phyloP scores from a whole-genome alignment of 2,797 vertebrate species.

The Lophotriccus pileatus region DNA sequence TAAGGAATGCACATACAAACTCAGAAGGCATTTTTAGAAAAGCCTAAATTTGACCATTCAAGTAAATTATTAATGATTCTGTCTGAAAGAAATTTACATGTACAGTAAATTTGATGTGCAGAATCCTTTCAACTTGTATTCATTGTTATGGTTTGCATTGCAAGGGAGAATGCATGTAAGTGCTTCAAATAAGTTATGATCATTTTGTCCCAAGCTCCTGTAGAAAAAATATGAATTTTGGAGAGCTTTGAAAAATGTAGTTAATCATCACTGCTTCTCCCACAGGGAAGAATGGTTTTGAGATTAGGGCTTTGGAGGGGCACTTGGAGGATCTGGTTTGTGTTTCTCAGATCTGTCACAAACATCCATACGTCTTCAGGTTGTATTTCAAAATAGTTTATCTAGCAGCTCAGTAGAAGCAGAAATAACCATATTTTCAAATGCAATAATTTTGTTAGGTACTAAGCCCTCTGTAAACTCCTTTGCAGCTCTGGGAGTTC shows the following conservation, averaged over 20 bases:
- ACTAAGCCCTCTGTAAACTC: not conserved
- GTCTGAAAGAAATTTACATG: not conserved
- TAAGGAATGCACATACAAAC: not conserved
- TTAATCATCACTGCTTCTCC: constrained; percentile 18
- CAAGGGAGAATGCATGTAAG: not conserved
- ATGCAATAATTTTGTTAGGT: not conserved
- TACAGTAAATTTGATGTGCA: not conserved
- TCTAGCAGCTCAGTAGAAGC: not conserved
- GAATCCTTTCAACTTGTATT: not conserved
- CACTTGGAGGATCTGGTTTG: constrained; percentile 10
- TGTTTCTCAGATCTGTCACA: not conserved
- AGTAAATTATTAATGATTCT: not conserved
- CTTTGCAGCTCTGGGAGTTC: not conserved
- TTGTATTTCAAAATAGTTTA: constrained; percentile 13
- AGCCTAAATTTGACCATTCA: not conserved
- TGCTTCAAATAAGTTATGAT: not conserved
- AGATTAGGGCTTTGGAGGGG: not conserved
- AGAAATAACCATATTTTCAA: constrained; percentile 28
- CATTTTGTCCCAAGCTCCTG: not conserved
- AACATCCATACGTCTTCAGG: not conserved
- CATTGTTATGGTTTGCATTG: not conserved
- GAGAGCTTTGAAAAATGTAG: not conserved
- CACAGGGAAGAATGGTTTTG: constrained; percentile 40
- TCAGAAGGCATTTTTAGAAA: not conserved
- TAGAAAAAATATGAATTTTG: not conserved